Base-by-base conservation (phyloP, 2,888 invertebrate species). In the Geophilus truncorum region DNA sequence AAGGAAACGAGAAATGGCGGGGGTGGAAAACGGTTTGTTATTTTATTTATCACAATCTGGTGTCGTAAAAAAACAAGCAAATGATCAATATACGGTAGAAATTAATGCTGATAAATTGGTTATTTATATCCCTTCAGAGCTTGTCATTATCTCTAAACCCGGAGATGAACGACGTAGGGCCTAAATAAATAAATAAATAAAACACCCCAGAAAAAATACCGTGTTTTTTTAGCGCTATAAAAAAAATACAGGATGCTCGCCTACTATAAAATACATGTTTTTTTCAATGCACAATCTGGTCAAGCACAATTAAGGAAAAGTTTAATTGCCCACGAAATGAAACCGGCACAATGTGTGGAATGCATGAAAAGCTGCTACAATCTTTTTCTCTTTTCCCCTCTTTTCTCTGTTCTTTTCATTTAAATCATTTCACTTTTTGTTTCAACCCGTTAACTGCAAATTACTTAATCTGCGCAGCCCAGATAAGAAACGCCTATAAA, bases 341-440 rank as follows among this genome's bases (percentile, higher is more conserved):
- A 57, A 57, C 57, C 57, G 57, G 57, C 57, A 57, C 57, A 57
- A 57, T 57, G 57, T 57, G 57, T 57, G 57, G 57, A 57, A 57
- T 57, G 57, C 57, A 57, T 57, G 57, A 57, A 23, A 57, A 57
- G 57, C 23, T 57, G 57, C 57, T 57, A 9, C 57, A 57, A 2
- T 57, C 57, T 18, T 57, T 57, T 57, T 57, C 18, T 18, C 57
- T 40, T 40, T 21, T 57, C 21, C 23, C 21, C 10, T 18, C 6
- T 10, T 18, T 23, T 18, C 23, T 1, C 6, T 10, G n/a, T 0
- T 62, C 21, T 7, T 21, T 62, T 62, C 23, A 23, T 62, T 62
- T 62, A 62, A 57, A 62, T 62, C 57, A 62, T 62, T 62, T 62
- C 57, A 62, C 57, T 62, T 62, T 62, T 62, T 62, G 57, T 62